Conservation (phyloP, 2,113 vertebrate species). For the Acrocephalus arundinaceus region DNA sequence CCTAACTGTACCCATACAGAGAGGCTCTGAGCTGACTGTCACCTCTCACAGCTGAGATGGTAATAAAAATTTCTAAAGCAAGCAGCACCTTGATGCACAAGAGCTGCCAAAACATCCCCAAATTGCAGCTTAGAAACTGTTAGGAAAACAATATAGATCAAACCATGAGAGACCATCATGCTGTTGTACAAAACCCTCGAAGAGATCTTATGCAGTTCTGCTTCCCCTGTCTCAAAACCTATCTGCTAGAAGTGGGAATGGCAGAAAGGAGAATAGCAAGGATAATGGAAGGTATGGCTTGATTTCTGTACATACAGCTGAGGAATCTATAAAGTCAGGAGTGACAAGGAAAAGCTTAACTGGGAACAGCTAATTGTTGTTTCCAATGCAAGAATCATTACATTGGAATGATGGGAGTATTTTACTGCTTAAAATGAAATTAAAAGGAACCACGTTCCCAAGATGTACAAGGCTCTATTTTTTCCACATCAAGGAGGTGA, state of each 20-base stretch:
- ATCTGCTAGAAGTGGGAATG: not conserved
- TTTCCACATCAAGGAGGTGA: not conserved
- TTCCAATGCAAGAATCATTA: not conserved
- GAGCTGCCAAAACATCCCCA: not conserved
- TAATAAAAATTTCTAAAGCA: not conserved
- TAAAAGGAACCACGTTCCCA: not conserved
- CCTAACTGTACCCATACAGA: not conserved
- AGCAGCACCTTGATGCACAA: not conserved
- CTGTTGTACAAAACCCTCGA: not conserved
- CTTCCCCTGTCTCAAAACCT: not conserved
- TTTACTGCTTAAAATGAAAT: not conserved
- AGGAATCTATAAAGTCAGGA: not conserved
- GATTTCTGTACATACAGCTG: not conserved
- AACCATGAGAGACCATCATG: not conserved
- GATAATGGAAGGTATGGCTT: not conserved
- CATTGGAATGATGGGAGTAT: not conserved
- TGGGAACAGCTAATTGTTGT: not conserved
- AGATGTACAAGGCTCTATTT: not conserved
- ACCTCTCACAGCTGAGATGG: not conserved
- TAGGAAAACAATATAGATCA: not conserved
- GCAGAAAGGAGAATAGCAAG: not conserved
- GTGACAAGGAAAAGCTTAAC: not conserved
- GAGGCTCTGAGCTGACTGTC: not conserved
- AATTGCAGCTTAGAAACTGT: not conserved
- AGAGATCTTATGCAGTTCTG: not conserved